Evolutionary conservation across 2,888 invertebrate species (phyloP), one percentile per base, ranked within the genome.

Genomic region (Plusia festucae): DNA sequence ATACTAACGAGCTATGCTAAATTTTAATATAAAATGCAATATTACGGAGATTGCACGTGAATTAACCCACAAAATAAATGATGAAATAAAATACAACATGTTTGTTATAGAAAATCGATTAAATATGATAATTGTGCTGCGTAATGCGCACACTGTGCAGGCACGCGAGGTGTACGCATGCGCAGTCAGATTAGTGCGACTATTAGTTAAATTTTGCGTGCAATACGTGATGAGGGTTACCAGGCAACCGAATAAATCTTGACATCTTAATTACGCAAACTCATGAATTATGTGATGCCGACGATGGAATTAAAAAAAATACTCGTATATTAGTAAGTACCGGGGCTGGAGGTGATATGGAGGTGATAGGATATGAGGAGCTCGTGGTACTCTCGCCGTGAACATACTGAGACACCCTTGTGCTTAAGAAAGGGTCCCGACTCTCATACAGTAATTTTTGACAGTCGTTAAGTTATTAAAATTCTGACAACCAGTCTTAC

Each of bases 81-180:
- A 57, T 20, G 76, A 18, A 75, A 72, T 53, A 9, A 30, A 53
- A 52, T 49, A 54, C 32, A 32, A 53, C 30, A 40, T 58, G 13
- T 27, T 1, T n/a, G 53, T 59, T 70, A 59, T 55, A 70, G 61
- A 65, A 70, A 75, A 70, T 73, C 59, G 71, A 70, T 73, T 70
- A 34, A 62, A 59, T 63, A 53, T 44, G 24, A 58, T 63, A 53
- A 60, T 58, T 40, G n/a, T 54, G 46, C 46, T 69, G 46, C 54
- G 57, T 58, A 69, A 74, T 51, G 51, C 34, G 44, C 34, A 27
- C 49, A 58, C 15, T 64, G 54, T 49, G 51, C 44, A 46, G 34
- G 60, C 64, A 75, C 61, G 60, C 59, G 20, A 40, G n/a, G 53
- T 24, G 15, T 22, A 49, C 32, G 52, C 34, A 20, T 49, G 49